These are phyloP conservation scores for Acanthis flammea DNA, from an alignment of 2,797 vertebrate genomes.

Conservation along the genomic window DNA sequence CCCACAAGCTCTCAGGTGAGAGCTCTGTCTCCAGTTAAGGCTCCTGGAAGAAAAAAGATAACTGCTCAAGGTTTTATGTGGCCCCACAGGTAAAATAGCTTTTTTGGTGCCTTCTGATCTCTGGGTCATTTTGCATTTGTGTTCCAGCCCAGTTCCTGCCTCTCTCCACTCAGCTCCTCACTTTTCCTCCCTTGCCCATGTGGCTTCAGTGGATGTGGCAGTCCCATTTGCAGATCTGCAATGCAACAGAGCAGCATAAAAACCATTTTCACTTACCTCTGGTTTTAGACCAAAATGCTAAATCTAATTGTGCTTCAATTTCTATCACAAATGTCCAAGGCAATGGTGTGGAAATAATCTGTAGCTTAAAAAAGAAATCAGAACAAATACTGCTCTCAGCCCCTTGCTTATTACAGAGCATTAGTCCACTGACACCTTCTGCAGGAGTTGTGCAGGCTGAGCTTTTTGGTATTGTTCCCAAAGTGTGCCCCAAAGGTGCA, in stretches of 20 bases:
- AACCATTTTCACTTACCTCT: background rate
- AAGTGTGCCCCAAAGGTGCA: background rate
- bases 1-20: background rate
- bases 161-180: rapidly evolving
- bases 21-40: background rate
- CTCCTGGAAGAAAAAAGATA: background rate
- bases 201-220: rapidly evolving
- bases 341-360: background rate
- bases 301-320: background rate
- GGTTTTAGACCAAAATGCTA: background rate
- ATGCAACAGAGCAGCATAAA: background rate
- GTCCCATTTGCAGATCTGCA: background rate
- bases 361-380: background rate
- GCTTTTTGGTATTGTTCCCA: background rate
- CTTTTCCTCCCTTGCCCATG: rapidly evolving
- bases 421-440: background rate
- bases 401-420: background rate
- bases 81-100: background rate
- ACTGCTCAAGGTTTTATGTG: background rate
- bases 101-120: background rate
- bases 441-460: background rate
- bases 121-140: background rate
- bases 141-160: background rate
- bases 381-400: background rate
- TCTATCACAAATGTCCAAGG: background rate